These are phyloP conservation scores for Amiota communis DNA, from an alignment of 2,888 invertebrate genomes.

Conservation along the genomic window DNA sequence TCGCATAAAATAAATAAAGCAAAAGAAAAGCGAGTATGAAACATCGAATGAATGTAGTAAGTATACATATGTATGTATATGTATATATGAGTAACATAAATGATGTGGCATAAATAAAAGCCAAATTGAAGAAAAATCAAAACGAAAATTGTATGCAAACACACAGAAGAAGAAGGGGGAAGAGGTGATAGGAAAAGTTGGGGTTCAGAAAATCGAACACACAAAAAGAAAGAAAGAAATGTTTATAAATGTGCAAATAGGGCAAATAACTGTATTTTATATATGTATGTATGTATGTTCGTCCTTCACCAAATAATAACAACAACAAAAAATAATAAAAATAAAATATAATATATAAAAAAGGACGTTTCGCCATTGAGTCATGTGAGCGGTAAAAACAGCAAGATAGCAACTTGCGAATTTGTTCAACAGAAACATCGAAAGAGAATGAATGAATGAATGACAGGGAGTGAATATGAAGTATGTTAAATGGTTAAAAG, in stretches of 20 bases:
- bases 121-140: slow-evolving; percentile 25
- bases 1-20: slow-evolving; percentile 25
- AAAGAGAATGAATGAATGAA: background rate
- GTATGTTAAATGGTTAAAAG: background rate
- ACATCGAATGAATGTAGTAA: background rate
- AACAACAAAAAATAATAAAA: slow-evolving; percentile 35
- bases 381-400: no score
- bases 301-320: slow-evolving; percentile 26
- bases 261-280: slow-evolving; percentile 66
- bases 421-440: background rate
- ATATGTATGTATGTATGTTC: slow-evolving; percentile 38
- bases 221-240: slow-evolving; percentile 45
- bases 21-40: background rate
- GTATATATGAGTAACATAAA: background rate
- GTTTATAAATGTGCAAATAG: slow-evolving; percentile 67
- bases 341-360: background rate
- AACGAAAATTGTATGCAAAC: slow-evolving; percentile 28
- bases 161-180: background rate
- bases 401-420: background rate
- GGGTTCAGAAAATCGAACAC: background rate
- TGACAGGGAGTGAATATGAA: background rate
- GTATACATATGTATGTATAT: background rate
- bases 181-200: background rate
- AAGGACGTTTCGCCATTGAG: no score
- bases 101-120: background rate